Base-by-base conservation (phyloP, 2,797 vertebrate species). In the Crenichthys baileyi region DNA sequence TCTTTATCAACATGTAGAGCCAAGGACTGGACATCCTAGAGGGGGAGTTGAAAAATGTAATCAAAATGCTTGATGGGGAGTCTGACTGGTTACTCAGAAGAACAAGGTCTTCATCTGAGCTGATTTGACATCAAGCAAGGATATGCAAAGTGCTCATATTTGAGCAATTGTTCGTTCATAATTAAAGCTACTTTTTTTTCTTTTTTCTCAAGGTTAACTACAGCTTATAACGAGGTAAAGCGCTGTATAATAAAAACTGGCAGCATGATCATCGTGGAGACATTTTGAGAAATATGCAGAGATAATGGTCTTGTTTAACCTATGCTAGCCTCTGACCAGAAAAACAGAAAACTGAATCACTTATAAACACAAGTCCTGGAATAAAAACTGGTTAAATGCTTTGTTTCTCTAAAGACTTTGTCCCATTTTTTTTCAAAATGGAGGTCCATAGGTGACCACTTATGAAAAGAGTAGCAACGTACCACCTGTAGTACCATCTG, bases 391-490 rank as follows among this genome's bases (percentile, higher is more conserved):
- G n/a, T 26, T 13, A 67, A 41, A 53, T 29, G n/a, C 22, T 73
- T 5, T 3, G 18, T 46, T 79, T 73, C 70, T 72, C 44, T 58
- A 13, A 7, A 78, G 15, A 18, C 65, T 44, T 56, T 56, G 24
- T 56, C 55, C 55, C 55, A n/a, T 58, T 60, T 26, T 60, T 60
- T 60, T 26, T 60, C n/a, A 60, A 60, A 60, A 29, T 60, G 55
- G 3, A 58, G n/a, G 55, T 58, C 41, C 24, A 11, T 5, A 58
- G 55, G 24, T 13, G 55, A 58, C 55, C 4, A 4, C 11, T 58
- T 58, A 9, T 58, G 24, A 58, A 56, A 56, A 58, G 11, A 26
- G 24, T 26, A 58, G 55, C 24, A n/a, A 58, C n/a, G 24, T 5
- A 26, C 55, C 9, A 56, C 24, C 55, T 56, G 24, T 24, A 12